These are phyloP conservation scores for Antheraea assamensis DNA, from an alignment of 2,888 invertebrate species.

Conservation along the genomic window DNA sequence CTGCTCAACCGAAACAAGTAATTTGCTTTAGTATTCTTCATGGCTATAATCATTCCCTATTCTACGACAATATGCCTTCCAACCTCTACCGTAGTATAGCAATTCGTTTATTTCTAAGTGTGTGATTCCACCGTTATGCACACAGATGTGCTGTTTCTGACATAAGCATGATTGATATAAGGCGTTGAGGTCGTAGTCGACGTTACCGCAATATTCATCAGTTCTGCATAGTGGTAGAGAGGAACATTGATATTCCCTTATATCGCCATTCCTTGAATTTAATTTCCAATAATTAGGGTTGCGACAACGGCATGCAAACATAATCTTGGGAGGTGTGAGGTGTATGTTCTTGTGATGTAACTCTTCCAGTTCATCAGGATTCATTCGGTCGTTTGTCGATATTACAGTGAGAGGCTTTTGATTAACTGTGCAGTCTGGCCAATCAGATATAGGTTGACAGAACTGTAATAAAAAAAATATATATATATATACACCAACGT, in stretches of 20 bases:
- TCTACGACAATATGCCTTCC: conserved; percentile 80
- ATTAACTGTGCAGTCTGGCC: conserved; percentile 60
- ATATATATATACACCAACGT: too few relatives aligned
- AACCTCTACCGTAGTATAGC: conserved; percentile 80
- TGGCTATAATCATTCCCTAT: conserved; percentile 54
- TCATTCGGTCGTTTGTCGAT: conserved; percentile 53
- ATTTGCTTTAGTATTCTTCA: conserved; percentile 57
- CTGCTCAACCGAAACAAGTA: conserved; percentile 89
- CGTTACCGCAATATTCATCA: conserved; percentile 83
- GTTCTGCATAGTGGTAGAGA: conserved; percentile 77
- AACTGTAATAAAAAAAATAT: conserved; percentile 62
- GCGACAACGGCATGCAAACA: conserved; percentile 76
- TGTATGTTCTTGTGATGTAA: conserved; percentile 66
- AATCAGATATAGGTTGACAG: conserved; percentile 66
- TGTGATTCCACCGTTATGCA: conserved; percentile 74
- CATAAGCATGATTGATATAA: conserved; percentile 85
- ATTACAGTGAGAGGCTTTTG: conserved; percentile 65
- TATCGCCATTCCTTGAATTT: conserved; percentile 43
- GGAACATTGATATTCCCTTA: conserved; percentile 68
- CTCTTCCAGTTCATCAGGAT: conserved; percentile 67
- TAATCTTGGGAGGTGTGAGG: conserved; percentile 67
- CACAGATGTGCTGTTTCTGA: conserved; percentile 82
- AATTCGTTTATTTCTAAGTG: conserved; percentile 76
- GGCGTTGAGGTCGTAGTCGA: conserved; percentile 81
- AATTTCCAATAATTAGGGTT: conserved; percentile 78